Conservation (phyloP, 1,140 invertebrate genomes). For the Melitaea cinxia region DNA sequence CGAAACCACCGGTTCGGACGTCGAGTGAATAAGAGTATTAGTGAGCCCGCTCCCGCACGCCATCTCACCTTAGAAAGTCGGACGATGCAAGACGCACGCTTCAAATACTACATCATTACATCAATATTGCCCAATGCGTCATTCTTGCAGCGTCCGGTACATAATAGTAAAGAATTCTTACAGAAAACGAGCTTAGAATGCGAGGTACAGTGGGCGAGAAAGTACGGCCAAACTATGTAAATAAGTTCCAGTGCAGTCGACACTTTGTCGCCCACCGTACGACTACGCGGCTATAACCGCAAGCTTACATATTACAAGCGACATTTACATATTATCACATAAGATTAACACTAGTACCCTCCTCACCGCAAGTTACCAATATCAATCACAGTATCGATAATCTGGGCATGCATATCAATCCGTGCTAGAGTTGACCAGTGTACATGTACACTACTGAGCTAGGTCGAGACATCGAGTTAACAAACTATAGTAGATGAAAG, state of each 20-base stretch:
- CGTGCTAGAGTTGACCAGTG: conserved; percentile 46
- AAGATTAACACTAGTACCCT: conserved; percentile 50
- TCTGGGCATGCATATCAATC: conserved; percentile 69
- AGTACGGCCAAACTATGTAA: neutral
- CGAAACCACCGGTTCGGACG: conserved; percentile 27
- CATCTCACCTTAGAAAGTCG: conserved; percentile 34
- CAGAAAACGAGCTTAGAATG: conserved; percentile 46
- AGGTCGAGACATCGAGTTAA: conserved; percentile 40
- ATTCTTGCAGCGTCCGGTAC: conserved; percentile 54
- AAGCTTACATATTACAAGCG: conserved; percentile 59
- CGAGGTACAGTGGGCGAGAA: conserved; percentile 37
- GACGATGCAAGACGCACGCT: conserved; percentile 41
- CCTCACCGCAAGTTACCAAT: conserved; percentile 50
- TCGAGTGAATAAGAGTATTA: conserved; percentile 34
- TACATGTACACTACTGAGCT: conserved; percentile 41
- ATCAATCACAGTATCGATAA: conserved; percentile 48
- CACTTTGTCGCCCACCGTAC: conserved; percentile 31
- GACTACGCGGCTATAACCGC: conserved; percentile 42
- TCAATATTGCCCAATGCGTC: neutral
- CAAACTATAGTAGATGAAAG: conserved; percentile 32
- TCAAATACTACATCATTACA: neutral
- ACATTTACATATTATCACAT: conserved; percentile 57
- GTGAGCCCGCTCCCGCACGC: conserved; percentile 42
- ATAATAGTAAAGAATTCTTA: conserved; percentile 44
- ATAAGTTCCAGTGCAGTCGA: neutral